Evolutionary conservation across 37 sponge, comb jelly and placozoan genomes (phyloP), one percentile per base, ranked within the genome.

Genomic region (Crambe crambe): DNA sequence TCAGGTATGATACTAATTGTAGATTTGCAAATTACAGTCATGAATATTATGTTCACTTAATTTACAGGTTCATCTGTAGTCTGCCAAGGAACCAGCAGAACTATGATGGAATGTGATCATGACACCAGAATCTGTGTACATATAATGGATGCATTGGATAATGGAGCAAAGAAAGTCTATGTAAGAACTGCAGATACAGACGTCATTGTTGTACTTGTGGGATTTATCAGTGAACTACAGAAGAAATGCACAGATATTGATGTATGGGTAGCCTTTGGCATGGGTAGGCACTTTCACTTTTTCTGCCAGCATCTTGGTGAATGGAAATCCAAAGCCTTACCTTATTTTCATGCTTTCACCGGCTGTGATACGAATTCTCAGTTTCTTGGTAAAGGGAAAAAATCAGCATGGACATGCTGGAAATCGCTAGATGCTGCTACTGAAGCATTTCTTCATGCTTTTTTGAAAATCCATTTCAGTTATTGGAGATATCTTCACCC

Each of bases 131-230:
- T 70, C 35, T 34, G 25, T 5, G 38, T 70, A 31, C 71, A 70
- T 37, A 22, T 70, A n/a, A 21, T 36, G 32, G 71, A 70, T 34
- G 71, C 71, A 27, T 34, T 70, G 42, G 42, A 70, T 36, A 70
- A 70, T 12, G 39, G 38, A 21, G 25, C 42, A 6, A 70, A 21
- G 34, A 70, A 25, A 22, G 8, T 25, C 38, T 36, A 31, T 21
- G 71, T 70, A 31, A 32, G 71, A 34, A 70, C 71, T 70, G 71
- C 21, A 21, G 71, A 70, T 18, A 70, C 71, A 31, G 71, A 70
- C 21, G 71, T 70, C 8, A 32, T 70, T 47, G 51, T 47, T 6
- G 51, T 6, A 47, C 6, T 47, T 47, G 51, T 47, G 51, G 51
- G 51, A 47, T 15, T 47, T 47, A 15, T 47, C 12, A 15, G 10